Base-by-base conservation (phyloP, 2,888 invertebrate species). In the Oscheius onirici region DNA sequence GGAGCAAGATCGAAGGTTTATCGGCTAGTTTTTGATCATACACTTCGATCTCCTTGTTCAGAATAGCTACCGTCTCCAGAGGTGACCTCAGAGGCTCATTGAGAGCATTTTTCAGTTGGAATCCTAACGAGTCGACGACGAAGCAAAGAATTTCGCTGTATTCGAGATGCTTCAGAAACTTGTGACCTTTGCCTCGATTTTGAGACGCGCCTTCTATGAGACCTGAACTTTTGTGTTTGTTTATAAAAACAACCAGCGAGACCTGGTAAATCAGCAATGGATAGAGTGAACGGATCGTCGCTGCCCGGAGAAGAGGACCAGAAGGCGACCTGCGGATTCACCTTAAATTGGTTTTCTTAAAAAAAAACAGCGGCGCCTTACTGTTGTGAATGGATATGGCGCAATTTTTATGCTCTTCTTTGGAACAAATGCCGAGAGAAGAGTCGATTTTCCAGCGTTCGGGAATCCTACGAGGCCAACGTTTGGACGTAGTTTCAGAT, bases 381-480 rank as follows among this genome's bases (percentile, higher is more conserved):
- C 73, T 11, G 86, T 86, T 15, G 86, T 86, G 69, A 86, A 86
- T 5, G 86, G 79, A 68, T 86, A 86, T 26, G 78, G 74, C 0
- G 83, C 86, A 24, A 86, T 84, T 75, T 84, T 84, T 22, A 86
- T 79, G 15, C 74, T 77, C 66, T 80, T 80, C 54, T 77, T 76
- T 2, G 86, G 86, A 1, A 84, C 78, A 11, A 86, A 72, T 0
- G 86, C 83, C 60, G 84, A 80, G 58, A 86, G 52, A 17, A 86
- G 75, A 0, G 86, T 86, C 5, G 86, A 86, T 74, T 86, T 86
- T 15, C 86, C 86, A 44, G 86, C 86, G 70, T 86, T 86, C 24
- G 86, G 86, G 34, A 85, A 84, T 2, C 86, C 86, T 15, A 86
- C 76, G 3, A 86, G 69, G 8, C 86, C 86, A 34, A 86, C 69